Conservation (phyloP, 2,113 vertebrate species). For the Tretioscincus oriximinensis region DNA sequence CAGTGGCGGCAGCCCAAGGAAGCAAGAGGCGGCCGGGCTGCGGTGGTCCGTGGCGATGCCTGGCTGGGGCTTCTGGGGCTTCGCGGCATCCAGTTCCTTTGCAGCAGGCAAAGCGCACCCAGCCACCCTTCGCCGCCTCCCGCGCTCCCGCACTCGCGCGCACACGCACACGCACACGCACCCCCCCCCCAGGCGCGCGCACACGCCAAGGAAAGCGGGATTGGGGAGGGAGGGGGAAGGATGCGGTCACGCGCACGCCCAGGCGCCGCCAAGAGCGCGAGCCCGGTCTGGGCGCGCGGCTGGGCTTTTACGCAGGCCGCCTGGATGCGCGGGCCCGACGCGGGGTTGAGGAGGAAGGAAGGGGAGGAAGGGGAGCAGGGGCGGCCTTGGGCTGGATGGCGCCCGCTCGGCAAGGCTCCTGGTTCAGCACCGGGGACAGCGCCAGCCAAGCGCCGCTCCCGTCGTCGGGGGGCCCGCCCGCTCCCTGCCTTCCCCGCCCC, state of each 20-base stretch:
- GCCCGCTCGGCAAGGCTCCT: background rate
- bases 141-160: slow-evolving; percentile 12
- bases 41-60: slow-evolving; percentile 61
- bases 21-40: slow-evolving; percentile 50
- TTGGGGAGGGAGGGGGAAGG: slow-evolving; percentile 28
- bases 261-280: slow-evolving; percentile 39
- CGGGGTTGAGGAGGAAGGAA: background rate
- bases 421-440: slow-evolving; percentile 80
- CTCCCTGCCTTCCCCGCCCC: background rate
- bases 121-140: slow-evolving; percentile 58
- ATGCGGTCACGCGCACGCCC: slow-evolving; percentile 61
- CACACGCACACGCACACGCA: slow-evolving; percentile 50
- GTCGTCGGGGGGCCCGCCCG: background rate
- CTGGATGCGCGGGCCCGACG: slow-evolving; percentile 1
- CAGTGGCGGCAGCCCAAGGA: slow-evolving; percentile 63
- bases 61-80: slow-evolving; percentile 65
- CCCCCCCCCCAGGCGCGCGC: background rate
- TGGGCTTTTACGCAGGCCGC: slow-evolving; percentile 6
- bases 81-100: slow-evolving; percentile 73
- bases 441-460: background rate
- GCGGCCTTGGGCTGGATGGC: background rate
- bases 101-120: slow-evolving; percentile 68
- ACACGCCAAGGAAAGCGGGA: slow-evolving; percentile 35
- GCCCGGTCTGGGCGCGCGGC: slow-evolving; percentile 1
- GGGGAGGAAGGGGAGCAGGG: background rate